Percentiles rank a stretch among this genome's conserved stretches.
phyloP scores from a whole-genome alignment of 2,888 invertebrate species.

The Notodonta ziczac region DNA sequence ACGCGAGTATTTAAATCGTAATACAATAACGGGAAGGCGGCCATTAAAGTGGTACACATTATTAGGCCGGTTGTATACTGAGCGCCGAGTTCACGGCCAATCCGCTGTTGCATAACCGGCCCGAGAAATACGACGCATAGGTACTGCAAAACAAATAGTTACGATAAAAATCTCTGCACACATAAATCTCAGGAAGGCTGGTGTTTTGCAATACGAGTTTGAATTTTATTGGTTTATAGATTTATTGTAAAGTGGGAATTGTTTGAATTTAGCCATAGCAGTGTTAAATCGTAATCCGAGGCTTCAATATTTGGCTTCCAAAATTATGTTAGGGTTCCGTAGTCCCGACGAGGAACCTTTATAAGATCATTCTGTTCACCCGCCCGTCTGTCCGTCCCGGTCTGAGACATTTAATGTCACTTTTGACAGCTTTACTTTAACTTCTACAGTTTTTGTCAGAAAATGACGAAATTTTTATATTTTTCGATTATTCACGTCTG shows the following conservation, averaged over 20 bases:
- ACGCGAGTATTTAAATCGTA: conserved; percentile 28
- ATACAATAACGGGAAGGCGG: conserved; percentile 61
- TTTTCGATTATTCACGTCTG: no score
- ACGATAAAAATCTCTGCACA: conserved; percentile 35
- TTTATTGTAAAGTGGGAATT: conserved; percentile 29
- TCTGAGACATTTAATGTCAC: no score
- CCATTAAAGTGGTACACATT: conserved; percentile 54
- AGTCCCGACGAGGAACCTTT: no score
- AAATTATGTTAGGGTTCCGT: no score
- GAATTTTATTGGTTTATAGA: conserved; percentile 31
- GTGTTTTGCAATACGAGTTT: conserved; percentile 39
- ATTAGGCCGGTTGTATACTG: conserved; percentile 44
- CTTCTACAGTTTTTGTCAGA: no score
- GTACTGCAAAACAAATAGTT: conserved; percentile 34
- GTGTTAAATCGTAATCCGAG: not conserved
- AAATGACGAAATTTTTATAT: no score
- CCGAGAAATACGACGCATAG: not conserved
- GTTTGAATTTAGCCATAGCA: not conserved
- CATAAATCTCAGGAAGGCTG: conserved; percentile 41
- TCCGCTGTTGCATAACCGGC: conserved; percentile 38
- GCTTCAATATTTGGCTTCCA: no score
- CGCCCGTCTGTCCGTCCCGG: no score
- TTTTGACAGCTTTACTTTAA: no score
- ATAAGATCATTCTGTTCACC: no score
- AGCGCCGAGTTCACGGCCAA: conserved; percentile 65